These are phyloP conservation scores for Loripinus fragilis DNA, from an alignment of 2,888 invertebrate genomes.

Conservation along the genomic window DNA sequence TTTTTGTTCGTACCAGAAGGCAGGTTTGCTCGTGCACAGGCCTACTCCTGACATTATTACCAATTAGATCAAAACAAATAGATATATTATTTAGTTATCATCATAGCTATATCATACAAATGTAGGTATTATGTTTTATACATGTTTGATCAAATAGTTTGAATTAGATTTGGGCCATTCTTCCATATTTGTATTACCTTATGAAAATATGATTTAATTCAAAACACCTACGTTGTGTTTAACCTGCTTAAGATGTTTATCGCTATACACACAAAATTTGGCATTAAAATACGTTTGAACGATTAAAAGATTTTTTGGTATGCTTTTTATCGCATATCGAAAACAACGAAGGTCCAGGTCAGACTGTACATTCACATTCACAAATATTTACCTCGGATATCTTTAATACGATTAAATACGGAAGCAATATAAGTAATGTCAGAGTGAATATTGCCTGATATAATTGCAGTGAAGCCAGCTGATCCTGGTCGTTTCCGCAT, in stretches of 20 bases:
- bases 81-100: too few species aligned
- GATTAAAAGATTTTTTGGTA: slow-evolving; percentile 1
- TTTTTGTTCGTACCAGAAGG: neutral
- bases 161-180: neutral
- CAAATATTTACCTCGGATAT: too few species aligned
- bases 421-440: too few species aligned
- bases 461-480: too few species aligned
- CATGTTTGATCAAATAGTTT: neutral
- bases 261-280: neutral
- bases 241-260: slow-evolving; percentile 5
- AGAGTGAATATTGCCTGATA: too few species aligned
- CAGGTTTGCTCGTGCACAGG: neutral
- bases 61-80: slow-evolving; percentile 1
- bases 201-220: slow-evolving; percentile 9
- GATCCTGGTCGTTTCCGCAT: too few species aligned
- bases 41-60: neutral
- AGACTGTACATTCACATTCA: too few species aligned
- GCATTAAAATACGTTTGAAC: slow-evolving; percentile 11
- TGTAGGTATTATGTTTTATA: too few species aligned
- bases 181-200: neutral
- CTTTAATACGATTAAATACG: too few species aligned
- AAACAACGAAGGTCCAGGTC: too few species aligned
- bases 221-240: neutral
- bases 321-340: too few species aligned
- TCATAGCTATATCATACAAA: too few species aligned